Evolutionary conservation across 2,888 invertebrate species (phyloP), one percentile per base, ranked within the genome.

Genomic region (Diarsia dahlii): DNA sequence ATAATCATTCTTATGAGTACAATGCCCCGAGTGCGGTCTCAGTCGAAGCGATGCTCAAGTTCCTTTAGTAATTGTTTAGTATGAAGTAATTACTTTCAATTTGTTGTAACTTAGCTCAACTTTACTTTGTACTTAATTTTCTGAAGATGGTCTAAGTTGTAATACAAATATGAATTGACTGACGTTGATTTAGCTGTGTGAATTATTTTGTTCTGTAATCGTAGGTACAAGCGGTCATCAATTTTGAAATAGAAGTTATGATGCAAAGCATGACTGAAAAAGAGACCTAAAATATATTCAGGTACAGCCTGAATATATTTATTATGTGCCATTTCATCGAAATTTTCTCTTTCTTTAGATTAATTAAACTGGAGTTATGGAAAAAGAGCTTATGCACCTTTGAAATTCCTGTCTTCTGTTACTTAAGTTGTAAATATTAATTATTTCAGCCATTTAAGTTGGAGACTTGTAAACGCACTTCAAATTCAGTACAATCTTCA

Each of bases 1-100:
- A 69, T 82, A 80, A 85, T 78, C 75, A 75, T 83, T 78, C 50
- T 67, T 63, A 54, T 50, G 39, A 80, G 84, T 84, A 74, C 84
- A 71, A 71, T 71, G 74, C 60, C 67, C 70, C 34, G 50, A 79
- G 74, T 64, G 54, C 58, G 71, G 81, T 76, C 71, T 18, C 66
- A 63, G 63, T 74, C 56, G 60, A 65, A 69, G 74, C 81, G 74
- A 15, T 64, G 63, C 48, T 46, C 67, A 45, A 78, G 45, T 74
- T 68, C 28, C 76, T 67, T 46, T 48, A 39, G 64, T 83, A 64
- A 82, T 65, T 81, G 67, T 71, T 80, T 71, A 71, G 66, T 67
- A 63, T 71, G 48, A 64, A 78, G 58, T 63, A 63, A 80, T 82
- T 71, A 54, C 39, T 65, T 83, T 60, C 54, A 60, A 68, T 72